Evolutionary conservation across 2,888 invertebrate genomes (phyloP).

Genomic region (Conomelus anceps): DNA sequence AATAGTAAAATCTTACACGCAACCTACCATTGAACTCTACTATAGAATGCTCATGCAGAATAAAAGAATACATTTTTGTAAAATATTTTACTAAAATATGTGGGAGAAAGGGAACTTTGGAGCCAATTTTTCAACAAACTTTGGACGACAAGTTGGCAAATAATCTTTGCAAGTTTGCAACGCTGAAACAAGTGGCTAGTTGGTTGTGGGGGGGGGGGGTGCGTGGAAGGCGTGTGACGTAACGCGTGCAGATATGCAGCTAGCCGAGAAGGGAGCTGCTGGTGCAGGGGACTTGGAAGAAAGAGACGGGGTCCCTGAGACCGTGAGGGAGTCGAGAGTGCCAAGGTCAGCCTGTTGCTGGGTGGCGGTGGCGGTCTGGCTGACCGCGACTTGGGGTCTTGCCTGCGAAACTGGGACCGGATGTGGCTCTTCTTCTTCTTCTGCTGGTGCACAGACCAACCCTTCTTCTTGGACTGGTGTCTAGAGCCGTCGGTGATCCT

Average conservation of each 20-base stretch:
- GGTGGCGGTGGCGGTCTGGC: background rate
- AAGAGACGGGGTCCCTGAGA: background rate
- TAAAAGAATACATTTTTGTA: too few species aligned
- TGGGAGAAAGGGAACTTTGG: too few species aligned
- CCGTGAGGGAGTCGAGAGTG: too few species aligned
- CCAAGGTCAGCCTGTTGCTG: background rate
- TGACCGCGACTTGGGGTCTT: too few species aligned
- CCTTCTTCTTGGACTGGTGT: too few species aligned
- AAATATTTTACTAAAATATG: too few species aligned
- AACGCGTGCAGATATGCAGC: background rate
- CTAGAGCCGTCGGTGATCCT: too few species aligned
- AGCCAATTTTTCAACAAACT: background rate
- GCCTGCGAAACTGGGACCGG: background rate
- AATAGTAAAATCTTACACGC: too few species aligned
- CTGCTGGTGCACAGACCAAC: background rate
- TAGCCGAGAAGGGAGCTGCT: too few species aligned
- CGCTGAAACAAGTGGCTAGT: background rate
- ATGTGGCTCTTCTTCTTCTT: background rate
- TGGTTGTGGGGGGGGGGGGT: background rate
- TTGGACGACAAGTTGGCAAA: background rate
- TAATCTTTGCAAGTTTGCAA: background rate
- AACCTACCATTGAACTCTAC: too few species aligned
- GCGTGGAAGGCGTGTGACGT: background rate
- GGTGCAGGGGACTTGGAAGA: background rate
- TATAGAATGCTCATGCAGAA: too few species aligned